These are phyloP conservation scores for Rhinichthys osculus DNA, from an alignment of 2,797 vertebrate genomes.

Conservation along the genomic window DNA sequence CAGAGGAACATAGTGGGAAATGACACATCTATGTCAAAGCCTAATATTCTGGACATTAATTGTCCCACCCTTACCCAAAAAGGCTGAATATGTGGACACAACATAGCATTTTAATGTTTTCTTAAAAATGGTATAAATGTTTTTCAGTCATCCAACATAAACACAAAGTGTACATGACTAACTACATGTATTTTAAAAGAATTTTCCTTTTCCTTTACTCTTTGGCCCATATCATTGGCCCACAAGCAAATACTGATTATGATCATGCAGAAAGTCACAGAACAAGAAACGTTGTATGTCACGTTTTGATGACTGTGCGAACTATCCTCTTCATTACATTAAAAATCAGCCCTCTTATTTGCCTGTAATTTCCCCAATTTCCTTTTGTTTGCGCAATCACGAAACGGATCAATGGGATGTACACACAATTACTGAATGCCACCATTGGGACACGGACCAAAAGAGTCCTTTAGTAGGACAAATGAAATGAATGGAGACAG, in stretches of 20 bases:
- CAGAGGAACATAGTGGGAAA: background rate
- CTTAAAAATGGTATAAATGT: background rate
- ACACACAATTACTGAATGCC: slow-evolving; percentile 59
- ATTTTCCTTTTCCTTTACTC: background rate
- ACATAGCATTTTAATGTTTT: background rate
- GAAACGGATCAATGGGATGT: slow-evolving; percentile 64
- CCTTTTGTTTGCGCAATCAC: slow-evolving; percentile 70
- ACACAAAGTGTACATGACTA: background rate
- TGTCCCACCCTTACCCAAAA: background rate
- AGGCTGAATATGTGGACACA: background rate
- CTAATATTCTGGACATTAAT: background rate
- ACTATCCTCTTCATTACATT: slow-evolving; percentile 56
- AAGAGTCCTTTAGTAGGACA: slow-evolving; percentile 14
- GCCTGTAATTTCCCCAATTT: slow-evolving; percentile 30
- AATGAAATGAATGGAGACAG: background rate
- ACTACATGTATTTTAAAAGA: background rate
- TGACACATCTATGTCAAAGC: background rate
- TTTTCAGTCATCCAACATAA: background rate
- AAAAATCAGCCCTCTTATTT: slow-evolving; percentile 57
- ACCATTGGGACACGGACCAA: slow-evolving; percentile 3
- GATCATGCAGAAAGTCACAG: background rate
- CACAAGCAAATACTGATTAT: background rate
- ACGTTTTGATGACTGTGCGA: background rate
- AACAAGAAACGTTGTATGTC: background rate
- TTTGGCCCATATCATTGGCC: background rate